Percentiles rank a stretch among this genome's conserved stretches.
phyloP scores from a whole-genome alignment of 1,140 invertebrate genomes.

The Catajapyx aquilonaris region DNA sequence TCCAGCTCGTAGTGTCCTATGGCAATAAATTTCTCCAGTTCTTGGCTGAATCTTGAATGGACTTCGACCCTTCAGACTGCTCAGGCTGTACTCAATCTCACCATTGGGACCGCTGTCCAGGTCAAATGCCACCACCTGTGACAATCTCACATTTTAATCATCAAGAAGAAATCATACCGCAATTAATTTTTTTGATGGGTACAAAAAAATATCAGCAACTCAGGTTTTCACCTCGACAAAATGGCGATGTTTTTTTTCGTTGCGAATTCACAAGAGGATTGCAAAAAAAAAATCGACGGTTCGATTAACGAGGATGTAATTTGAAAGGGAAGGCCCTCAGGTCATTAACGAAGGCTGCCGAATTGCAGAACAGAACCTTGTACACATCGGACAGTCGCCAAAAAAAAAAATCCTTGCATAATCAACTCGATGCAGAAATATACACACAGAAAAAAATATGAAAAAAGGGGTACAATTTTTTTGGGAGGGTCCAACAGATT shows the following conservation, averaged over 20 bases:
- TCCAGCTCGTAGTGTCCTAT: constrained; percentile 41
- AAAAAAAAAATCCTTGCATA: too few relatives aligned
- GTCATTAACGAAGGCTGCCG: too few relatives aligned
- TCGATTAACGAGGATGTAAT: background rate
- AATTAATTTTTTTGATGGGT: constrained; percentile 2
- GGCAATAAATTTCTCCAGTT: constrained; percentile 57
- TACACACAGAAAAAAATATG: too few relatives aligned
- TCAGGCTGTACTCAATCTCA: constrained; percentile 57
- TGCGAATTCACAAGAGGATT: background rate
- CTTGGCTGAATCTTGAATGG: constrained; percentile 55
- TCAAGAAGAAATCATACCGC: constrained; percentile 5
- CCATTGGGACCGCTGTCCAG: constrained; percentile 61
- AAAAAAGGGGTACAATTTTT: too few relatives aligned
- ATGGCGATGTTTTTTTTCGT: background rate
- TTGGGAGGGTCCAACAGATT: too few relatives aligned
- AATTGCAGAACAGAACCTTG: too few relatives aligned
- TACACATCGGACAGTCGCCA: too few relatives aligned
- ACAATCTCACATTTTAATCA: constrained; percentile 5
- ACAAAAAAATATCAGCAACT: constrained; percentile 1
- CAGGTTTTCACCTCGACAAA: constrained; percentile 1
- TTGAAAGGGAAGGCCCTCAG: background rate
- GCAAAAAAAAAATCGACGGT: constrained; percentile 1
- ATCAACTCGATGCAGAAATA: too few relatives aligned
- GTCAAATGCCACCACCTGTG: constrained; percentile 68
- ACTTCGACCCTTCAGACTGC: constrained; percentile 42